A percentile compares a stretch with the other conserved stretches of the same genome.
phyloP scores from a whole-genome alignment of 1,140 invertebrate genomes.

The Cecropterus lyciades region DNA sequence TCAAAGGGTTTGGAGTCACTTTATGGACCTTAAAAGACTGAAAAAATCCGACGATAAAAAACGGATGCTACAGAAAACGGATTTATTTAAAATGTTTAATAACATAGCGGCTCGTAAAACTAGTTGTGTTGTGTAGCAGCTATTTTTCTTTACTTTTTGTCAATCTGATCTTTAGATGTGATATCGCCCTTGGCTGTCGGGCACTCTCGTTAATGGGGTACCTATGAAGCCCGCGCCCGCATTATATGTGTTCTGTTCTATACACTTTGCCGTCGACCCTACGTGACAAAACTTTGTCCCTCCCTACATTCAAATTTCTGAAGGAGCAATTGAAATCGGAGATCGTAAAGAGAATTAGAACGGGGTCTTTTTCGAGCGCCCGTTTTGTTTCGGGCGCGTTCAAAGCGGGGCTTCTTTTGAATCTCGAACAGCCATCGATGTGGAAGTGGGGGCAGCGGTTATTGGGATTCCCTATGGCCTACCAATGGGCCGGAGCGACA shows the following conservation, averaged over 20 bases:
- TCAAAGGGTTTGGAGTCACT: conserved; percentile 67
- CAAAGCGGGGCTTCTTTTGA: conserved; percentile 80
- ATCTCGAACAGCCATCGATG: conserved; percentile 77
- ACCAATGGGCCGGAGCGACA: conserved; percentile 75
- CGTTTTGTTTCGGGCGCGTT: conserved; percentile 77
- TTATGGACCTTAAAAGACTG: conserved; percentile 60
- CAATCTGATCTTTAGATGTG: conserved; percentile 76
- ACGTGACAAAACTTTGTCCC: conserved; percentile 83
- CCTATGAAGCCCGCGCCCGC: conserved; percentile 73
- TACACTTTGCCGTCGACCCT: conserved; percentile 68
- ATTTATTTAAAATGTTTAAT: conserved; percentile 81
- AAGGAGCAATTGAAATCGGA: conserved; percentile 84
- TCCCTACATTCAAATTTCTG: conserved; percentile 83
- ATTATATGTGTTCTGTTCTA: conserved; percentile 72
- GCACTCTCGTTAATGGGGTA: conserved; percentile 81
- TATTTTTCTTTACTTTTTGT: conserved; percentile 73
- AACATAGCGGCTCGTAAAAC: conserved; percentile 75
- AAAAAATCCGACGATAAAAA: conserved; percentile 69
- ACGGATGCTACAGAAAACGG: conserved; percentile 52
- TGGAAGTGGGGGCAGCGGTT: conserved; percentile 79
- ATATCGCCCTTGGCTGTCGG: conserved; percentile 70
- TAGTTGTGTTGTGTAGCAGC: conserved; percentile 53
- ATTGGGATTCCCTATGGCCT: conserved; percentile 80
- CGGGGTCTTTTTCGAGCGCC: conserved; percentile 76
- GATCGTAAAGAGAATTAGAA: conserved; percentile 83